Conservation (phyloP, 2,797 vertebrate species). For the Sylvia borin region DNA sequence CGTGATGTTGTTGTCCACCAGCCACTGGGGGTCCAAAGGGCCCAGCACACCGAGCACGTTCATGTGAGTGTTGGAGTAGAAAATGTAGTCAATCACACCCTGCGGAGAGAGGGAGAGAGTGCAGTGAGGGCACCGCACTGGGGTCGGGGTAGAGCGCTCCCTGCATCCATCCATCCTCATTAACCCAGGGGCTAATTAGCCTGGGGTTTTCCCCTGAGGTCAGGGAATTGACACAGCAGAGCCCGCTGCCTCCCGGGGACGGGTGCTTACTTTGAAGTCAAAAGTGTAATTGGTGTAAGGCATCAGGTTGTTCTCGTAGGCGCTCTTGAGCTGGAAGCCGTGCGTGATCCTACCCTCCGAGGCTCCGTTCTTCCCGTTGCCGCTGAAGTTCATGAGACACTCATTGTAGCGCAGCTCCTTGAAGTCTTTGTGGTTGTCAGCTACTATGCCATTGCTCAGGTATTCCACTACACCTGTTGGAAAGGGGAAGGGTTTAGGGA, state of each 20-base stretch:
- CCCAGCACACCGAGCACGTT: conserved; percentile 93
- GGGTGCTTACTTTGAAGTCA: conserved; percentile 89
- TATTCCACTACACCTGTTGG: conserved; percentile 94
- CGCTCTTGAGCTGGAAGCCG: conserved; percentile 96
- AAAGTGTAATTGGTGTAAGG: conserved; percentile 99
- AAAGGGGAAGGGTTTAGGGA: background rate
- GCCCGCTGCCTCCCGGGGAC: background rate
- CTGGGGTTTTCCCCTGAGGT: background rate
- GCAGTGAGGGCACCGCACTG: background rate
- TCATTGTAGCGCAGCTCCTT: conserved; percentile 96
- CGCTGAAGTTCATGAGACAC: conserved; percentile 97
- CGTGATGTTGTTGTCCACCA: conserved; percentile 95
- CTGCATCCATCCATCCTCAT: background rate
- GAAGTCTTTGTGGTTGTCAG: conserved; percentile 99
- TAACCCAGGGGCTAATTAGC: background rate
- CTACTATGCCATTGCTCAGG: conserved; percentile 93
- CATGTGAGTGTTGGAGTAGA: conserved; percentile 98
- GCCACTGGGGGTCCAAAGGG: conserved; percentile 96
- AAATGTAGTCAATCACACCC: conserved; percentile 99
- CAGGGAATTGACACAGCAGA: background rate
- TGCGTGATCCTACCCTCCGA: conserved; percentile 94
- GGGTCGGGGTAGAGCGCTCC: background rate
- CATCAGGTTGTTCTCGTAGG: conserved; percentile 96
- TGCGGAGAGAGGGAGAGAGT: conserved; percentile 61
- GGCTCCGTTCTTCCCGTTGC: conserved; percentile 90